Conservation (phyloP, 1,140 invertebrate species). For the Apis dorsata region DNA sequence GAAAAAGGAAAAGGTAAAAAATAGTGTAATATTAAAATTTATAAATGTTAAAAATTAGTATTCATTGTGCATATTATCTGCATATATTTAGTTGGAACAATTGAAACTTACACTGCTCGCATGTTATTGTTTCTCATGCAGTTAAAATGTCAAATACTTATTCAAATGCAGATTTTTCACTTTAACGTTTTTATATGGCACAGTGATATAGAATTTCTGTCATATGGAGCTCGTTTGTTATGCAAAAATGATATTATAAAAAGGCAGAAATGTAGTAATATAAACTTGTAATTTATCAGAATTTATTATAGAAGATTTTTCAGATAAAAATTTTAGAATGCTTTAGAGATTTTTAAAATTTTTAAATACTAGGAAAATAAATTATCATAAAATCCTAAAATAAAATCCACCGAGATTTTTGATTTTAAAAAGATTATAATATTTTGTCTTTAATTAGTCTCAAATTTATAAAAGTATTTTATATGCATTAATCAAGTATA, state of each 20-base stretch:
- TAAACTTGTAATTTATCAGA: neutral
- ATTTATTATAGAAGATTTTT: neutral
- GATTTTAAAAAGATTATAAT: too few species aligned
- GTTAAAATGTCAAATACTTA: slow-evolving; percentile 31
- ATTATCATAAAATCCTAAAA: too few species aligned
- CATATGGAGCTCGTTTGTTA: neutral
- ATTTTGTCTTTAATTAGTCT: too few species aligned
- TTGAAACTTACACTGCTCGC: slow-evolving; percentile 41
- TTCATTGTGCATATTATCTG: slow-evolving; percentile 21
- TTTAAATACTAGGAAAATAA: too few species aligned
- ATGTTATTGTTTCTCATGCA: slow-evolving; percentile 6
- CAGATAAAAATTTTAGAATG: neutral
- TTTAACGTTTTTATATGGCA: neutral
- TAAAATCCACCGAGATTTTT: too few species aligned
- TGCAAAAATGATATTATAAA: neutral
- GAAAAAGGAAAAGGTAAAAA: neutral
- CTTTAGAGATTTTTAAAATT: neutral
- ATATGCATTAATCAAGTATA: too few species aligned
- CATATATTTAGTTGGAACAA: slow-evolving; percentile 23
- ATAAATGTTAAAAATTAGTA: slow-evolving; percentile 13
- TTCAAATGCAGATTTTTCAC: neutral
- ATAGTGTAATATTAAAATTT: slow-evolving; percentile 19
- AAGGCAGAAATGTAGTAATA: neutral
- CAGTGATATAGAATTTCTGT: slow-evolving; percentile 22
- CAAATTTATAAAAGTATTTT: too few species aligned